Base-by-base conservation (phyloP, 92 coral and sea anemone genomes). In the Scolanthus callimorphus region DNA sequence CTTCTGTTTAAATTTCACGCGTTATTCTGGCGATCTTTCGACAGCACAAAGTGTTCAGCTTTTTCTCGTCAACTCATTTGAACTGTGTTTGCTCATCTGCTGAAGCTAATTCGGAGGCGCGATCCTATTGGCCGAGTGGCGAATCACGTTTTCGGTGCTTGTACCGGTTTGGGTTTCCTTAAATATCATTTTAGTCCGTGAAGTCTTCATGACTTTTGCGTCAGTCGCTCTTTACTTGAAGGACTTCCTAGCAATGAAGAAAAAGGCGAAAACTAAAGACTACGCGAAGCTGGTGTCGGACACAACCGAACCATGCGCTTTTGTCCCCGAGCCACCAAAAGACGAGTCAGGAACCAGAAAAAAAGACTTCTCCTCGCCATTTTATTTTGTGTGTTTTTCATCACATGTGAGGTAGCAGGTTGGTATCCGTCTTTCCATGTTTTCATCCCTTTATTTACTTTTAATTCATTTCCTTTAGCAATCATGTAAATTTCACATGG, bases 331-430 rank as follows among this genome's bases (percentile, higher is more conserved):
- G 38, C 65, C 72, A 13, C 31, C 79, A 25, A 43, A 51, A 30
- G 74, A 77, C 15, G 60, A 43, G 24, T 62, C n/a, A n/a, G 56
- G 20, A 85, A 87, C 60, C 74, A 79, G 1, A 62, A 70, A 13
- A 49, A 34, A 49, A 61, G 85, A 15, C 51, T 87, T 24, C 47
- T 80, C 45, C 28, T 66, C 9, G 95, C 95, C 0, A 63, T 72
- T 13, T 41, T 83, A 27, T 80, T 87, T 30, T 87, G 95, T 50
- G 56, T 78, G 2, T 29, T 78, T 25, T 87, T 87, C 49, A 87
- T 87, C 39, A 53, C 62, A 55, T 82, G 79, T 11, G 90, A 87
- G 56, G 67, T 87, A 52, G 59, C 82, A 12, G 95, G 95, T 86
- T 49, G 61, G 81, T 34, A n/a, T n/a, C n/a, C n/a, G n/a, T n/a